Base-by-base conservation (phyloP, 2,113 vertebrate species). In the Macquaria australasica region DNA sequence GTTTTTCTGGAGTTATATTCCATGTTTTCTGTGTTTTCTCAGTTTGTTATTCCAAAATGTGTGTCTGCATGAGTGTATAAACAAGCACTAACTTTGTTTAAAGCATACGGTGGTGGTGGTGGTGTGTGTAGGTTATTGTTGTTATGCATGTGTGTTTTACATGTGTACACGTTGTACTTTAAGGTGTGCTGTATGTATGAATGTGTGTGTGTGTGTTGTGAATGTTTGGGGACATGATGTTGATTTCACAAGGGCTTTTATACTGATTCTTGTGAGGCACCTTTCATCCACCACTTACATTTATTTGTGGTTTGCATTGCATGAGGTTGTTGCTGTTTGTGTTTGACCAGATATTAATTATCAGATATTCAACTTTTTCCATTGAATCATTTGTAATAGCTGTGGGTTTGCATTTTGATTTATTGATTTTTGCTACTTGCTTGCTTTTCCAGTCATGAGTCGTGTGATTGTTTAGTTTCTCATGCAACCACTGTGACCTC, bases 1-100 rank as follows among this genome's bases (percentile, higher is more conserved):
- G 90, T 95, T 92, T 94, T 87, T 93, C 95, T 95, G 94, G 93
- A 95, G 92, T 87, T 85, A 56, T 84, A 68, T 77, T 79, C 88
- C 91, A 87, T 85, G 71, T 91, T 87, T 91, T 91, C 85, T 75
- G 83, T 91, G 89, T 93, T 86, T 79, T 88, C 75, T 67, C 37
- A 79, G 71, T 87, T 83, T 85, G 70, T 91, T 48, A 83, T 84
- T 83, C 39, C 59, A 69, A 74, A 81, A 50, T 85, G 83, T 89
- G 85, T 81, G 87, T 88, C 79, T 95, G 91, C 91, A 93, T 93
- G 90, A 90, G 31, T 88, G 75, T 91, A 72, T 76, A 82, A 79
- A 60, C 14, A 67, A 77, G 53, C 83, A 80, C 59, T 80, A 77
- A 89, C 82, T 79, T 83, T 88, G 58, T 87, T 83, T 90, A 41